Evolutionary conservation across 2,888 invertebrate genomes (phyloP).

Genomic region (Nephrotoma flavescens): DNA sequence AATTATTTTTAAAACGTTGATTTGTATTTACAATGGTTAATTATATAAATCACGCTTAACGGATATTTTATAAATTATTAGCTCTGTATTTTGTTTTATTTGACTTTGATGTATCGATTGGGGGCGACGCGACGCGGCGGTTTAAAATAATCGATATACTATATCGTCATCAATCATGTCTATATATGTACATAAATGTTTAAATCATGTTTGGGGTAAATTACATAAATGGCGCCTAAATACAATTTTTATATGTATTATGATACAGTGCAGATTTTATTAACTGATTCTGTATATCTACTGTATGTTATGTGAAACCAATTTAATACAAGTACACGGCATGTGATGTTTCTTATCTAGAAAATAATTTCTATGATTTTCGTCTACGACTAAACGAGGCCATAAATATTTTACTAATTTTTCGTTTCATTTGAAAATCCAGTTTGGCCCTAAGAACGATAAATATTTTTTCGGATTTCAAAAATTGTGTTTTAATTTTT

Average conservation of each 20-base stretch:
- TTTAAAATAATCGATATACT: background rate
- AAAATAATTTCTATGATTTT: too few species aligned
- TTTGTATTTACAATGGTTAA: background rate
- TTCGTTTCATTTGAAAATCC: too few species aligned
- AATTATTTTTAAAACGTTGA: background rate
- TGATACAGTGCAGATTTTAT: background rate
- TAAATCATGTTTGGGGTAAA: too few species aligned
- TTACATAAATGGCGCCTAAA: too few species aligned
- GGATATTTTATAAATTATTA: background rate
- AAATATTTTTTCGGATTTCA: background rate
- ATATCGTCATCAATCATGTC: background rate
- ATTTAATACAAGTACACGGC: too few species aligned
- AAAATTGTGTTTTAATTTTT: background rate
- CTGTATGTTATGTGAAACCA: background rate
- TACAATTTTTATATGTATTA: too few species aligned
- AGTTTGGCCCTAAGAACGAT: too few species aligned
- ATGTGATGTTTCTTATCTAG: too few species aligned
- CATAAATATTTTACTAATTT: too few species aligned
- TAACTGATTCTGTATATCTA: background rate
- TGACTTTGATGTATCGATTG: background rate
- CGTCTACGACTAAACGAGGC: too few species aligned
- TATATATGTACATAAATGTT: too few species aligned
- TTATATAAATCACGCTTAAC: background rate
- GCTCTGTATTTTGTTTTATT: background rate
- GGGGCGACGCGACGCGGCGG: background rate